phyloP scores from a whole-genome alignment of 2,888 invertebrate species.

The Abrostola triplasia region DNA sequence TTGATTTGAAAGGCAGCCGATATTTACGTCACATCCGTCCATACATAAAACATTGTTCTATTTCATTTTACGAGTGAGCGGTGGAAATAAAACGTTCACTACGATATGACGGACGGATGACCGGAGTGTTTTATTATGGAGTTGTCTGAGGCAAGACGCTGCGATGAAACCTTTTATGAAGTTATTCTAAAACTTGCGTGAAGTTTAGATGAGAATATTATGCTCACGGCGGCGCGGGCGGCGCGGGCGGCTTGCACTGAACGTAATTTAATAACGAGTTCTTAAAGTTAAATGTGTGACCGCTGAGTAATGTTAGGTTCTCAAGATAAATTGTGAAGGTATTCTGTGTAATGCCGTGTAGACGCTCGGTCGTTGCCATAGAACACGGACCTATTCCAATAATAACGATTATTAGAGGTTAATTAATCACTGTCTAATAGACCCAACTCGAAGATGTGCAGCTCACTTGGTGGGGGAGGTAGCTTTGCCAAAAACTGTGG shows the following conservation, averaged over 20 bases:
- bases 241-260: constrained; percentile 1
- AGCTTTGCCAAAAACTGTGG: constrained; percentile 17
- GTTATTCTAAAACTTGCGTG: constrained; percentile 19
- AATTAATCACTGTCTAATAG: not conserved
- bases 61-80: constrained; percentile 52
- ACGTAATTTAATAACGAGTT: constrained; percentile 34
- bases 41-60: constrained; percentile 47
- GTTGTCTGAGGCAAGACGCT: constrained; percentile 17
- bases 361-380: too few species aligned
- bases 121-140: constrained; percentile 36
- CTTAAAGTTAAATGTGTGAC: not conserved
- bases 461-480: constrained; percentile 1
- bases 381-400: too few species aligned
- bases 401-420: not conserved
- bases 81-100: constrained; percentile 42
- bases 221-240: not conserved
- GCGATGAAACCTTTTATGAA: constrained; percentile 11
- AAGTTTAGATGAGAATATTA: constrained; percentile 3
- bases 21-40: constrained; percentile 28
- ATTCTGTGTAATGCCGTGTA: too few species aligned
- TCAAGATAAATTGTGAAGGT: not conserved
- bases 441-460: not conserved
- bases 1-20: constrained; percentile 42
- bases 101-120: constrained; percentile 10
- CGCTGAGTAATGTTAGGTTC: constrained; percentile 3